A percentile compares a stretch with the other conserved stretches of the same genome.
phyloP scores from a whole-genome alignment of 2,888 invertebrate species.

The Gibbula magus region DNA sequence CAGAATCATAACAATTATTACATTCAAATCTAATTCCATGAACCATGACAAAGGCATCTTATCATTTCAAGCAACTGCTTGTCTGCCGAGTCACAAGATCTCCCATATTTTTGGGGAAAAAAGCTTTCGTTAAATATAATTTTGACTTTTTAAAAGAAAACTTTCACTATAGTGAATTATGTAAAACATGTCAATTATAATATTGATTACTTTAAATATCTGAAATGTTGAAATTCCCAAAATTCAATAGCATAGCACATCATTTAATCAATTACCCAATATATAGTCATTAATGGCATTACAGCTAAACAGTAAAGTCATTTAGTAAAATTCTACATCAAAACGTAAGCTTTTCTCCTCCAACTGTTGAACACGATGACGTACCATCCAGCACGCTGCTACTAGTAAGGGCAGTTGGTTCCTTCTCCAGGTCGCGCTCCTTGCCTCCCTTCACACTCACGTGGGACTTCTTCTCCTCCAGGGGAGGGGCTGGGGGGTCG shows the following conservation, averaged over 20 bases:
- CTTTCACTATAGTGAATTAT: no score
- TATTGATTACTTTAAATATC: no score
- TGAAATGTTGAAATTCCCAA: no score
- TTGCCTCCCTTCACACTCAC: conserved; percentile 55
- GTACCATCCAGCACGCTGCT: conserved; percentile 63
- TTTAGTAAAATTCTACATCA: no score
- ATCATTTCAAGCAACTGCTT: not conserved
- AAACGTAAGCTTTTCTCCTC: no score
- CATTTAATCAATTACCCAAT: no score
- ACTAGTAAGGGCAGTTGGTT: conserved; percentile 62
- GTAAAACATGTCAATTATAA: no score
- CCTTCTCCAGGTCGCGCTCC: conserved; percentile 65
- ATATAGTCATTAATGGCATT: no score
- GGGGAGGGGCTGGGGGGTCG: conserved; percentile 61
- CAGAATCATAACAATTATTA: not conserved
- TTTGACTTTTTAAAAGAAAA: not conserved
- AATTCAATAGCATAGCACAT: no score
- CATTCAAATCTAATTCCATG: not conserved
- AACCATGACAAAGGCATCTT: no score
- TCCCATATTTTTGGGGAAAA: not conserved
- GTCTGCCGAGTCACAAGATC: not conserved
- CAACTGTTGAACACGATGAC: not conserved
- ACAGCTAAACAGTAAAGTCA: no score
- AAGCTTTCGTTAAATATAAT: not conserved
- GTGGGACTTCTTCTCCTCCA: conserved; percentile 67